A percentile compares a stretch with the other conserved stretches of the same genome.
These are phyloP conservation scores for Bryconaethiops microstoma DNA, from an alignment of 2,797 vertebrate genomes.

Conservation along the genomic window DNA sequence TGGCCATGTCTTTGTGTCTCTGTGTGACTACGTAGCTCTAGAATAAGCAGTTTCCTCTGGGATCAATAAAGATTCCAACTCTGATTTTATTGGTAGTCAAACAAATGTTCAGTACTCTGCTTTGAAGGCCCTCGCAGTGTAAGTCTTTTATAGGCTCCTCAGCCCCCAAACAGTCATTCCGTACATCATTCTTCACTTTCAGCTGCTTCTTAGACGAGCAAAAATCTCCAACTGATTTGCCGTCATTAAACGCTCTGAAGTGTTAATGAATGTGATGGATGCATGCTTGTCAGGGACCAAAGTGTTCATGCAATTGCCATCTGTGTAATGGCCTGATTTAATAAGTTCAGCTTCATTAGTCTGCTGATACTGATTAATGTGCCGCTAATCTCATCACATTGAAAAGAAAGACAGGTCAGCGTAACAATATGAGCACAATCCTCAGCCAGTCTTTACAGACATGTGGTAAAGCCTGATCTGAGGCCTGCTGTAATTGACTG, in stretches of 20 bases:
- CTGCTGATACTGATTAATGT: conserved; percentile 46
- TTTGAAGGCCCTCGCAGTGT: no score
- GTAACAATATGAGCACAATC: conserved; percentile 11
- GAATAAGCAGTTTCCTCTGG: no score
- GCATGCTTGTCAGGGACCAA: conserved; percentile 19
- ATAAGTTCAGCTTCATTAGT: conserved; percentile 47
- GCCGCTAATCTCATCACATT: conserved; percentile 43
- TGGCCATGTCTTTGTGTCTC: no score
- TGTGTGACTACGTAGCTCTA: no score
- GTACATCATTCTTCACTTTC: background rate
- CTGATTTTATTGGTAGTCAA: no score
- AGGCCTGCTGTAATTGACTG: background rate
- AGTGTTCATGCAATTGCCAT: conserved; percentile 47
- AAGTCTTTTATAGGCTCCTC: background rate
- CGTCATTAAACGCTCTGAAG: conserved; percentile 26
- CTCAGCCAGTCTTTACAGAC: background rate
- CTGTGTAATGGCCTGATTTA: conserved; percentile 44
- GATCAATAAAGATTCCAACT: no score
- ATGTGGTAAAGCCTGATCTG: background rate
- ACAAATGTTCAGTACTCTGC: no score
- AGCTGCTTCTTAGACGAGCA: conserved; percentile 7
- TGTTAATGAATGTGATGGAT: conserved; percentile 28
- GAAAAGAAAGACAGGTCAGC: conserved; percentile 21
- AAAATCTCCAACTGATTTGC: conserved; percentile 32
- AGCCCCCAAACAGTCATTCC: background rate